These are phyloP conservation scores for Chinchilla lanigera DNA, from an alignment of 2,113 vertebrate species.

Conservation along the genomic window DNA sequence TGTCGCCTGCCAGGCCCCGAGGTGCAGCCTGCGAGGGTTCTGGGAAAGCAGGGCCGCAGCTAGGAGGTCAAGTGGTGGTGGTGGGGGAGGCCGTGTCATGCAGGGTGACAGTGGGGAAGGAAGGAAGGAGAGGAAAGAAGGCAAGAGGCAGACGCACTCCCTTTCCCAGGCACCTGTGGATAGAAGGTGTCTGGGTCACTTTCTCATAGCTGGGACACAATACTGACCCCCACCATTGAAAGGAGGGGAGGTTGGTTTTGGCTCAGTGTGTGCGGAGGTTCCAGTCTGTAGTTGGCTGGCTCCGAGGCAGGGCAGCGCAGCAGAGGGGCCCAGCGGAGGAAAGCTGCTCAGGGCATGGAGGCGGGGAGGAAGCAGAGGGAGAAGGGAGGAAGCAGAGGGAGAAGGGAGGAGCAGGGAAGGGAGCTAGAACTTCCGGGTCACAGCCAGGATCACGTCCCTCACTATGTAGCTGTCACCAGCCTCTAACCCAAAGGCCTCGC, in stretches of 20 bases:
- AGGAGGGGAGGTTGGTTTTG: neutral
- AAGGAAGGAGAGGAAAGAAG: neutral
- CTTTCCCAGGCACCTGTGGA: neutral
- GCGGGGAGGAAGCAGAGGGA: neutral
- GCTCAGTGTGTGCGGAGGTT: neutral
- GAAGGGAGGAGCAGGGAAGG: neutral
- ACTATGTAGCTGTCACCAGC: no score
- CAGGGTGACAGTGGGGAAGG: constrained; percentile 14
- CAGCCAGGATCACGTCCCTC: neutral
- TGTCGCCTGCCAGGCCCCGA: constrained; percentile 84
- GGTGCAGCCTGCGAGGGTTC: constrained; percentile 76
- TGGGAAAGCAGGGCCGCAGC: constrained; percentile 83
- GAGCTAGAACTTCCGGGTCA: neutral
- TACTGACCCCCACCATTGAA: neutral
- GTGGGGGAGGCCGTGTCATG: neutral
- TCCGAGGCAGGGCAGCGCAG: neutral
- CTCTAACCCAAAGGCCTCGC: neutral
- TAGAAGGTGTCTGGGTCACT: neutral
- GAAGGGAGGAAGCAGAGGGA: no score
- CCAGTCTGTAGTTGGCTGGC: neutral
- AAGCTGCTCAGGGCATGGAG: neutral
- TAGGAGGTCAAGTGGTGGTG: constrained; percentile 59
- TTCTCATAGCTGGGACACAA: neutral
- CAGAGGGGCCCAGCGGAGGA: neutral
- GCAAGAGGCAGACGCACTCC: neutral